A percentile compares a stretch with the other conserved stretches of the same genome.
Evolutionary conservation across 2,113 vertebrate genomes (phyloP).

Genomic region (Thamnophis sirtalis): DNA sequence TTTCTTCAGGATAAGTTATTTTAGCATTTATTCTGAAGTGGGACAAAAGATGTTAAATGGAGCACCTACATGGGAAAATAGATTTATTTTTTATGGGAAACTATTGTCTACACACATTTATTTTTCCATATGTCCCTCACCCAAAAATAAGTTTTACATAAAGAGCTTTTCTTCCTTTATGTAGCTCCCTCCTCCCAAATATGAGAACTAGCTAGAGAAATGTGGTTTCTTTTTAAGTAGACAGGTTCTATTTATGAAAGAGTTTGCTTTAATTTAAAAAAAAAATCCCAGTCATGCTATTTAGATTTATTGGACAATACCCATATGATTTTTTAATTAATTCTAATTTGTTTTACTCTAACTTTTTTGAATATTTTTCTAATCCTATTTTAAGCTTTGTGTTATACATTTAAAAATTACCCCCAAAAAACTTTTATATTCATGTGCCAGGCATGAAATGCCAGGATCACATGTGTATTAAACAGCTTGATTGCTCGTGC

Average conservation of each 20-base stretch:
- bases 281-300: background rate
- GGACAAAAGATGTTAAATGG: background rate
- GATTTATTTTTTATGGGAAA: background rate
- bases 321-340: background rate
- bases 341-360: background rate
- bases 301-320: background rate
- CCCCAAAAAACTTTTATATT: background rate
- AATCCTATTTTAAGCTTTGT: background rate
- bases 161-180: background rate
- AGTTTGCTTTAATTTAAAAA: background rate
- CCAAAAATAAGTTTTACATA: background rate
- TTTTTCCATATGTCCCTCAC: background rate
- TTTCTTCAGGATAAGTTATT: background rate
- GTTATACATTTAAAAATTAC: background rate
- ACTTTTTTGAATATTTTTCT: background rate
- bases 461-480: background rate
- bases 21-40: background rate
- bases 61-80: background rate
- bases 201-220: background rate
- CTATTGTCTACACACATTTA: background rate
- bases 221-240: background rate
- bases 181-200: too few relatives aligned
- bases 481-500: background rate
- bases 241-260: background rate
- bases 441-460: background rate